Conservation (phyloP, 2,888 invertebrate species). For the Andrena bicolor region DNA sequence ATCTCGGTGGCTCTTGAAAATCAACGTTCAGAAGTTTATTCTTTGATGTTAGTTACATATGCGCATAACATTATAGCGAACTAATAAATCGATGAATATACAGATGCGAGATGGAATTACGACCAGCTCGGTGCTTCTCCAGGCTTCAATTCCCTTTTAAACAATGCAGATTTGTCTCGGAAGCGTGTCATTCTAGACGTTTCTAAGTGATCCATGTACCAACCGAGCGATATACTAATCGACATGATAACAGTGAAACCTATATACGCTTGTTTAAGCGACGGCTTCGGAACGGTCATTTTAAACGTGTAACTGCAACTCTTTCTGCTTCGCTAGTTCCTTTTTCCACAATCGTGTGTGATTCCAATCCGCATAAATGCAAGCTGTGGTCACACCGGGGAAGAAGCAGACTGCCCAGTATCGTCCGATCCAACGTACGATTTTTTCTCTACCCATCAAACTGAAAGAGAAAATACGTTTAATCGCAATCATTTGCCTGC, state of each 20-base stretch:
- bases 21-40: conserved; percentile 22
- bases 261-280: conserved; percentile 84
- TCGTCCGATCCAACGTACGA: conserved; percentile 86
- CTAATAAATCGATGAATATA: conserved; percentile 4
- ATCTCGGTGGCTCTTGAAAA: not conserved
- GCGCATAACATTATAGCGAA: conserved; percentile 11
- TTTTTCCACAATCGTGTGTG: conserved; percentile 91
- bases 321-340: conserved; percentile 72
- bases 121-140: conserved; percentile 92
- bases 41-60: conserved; percentile 19
- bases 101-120: conserved; percentile 74
- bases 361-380: conserved; percentile 91
- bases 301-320: conserved; percentile 56
- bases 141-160: conserved; percentile 88
- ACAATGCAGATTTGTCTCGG: conserved; percentile 93
- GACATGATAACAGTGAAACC: conserved; percentile 85
- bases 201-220: conserved; percentile 89
- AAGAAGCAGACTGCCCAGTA: conserved; percentile 90
- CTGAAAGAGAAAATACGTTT: conserved; percentile 45
- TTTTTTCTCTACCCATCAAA: conserved; percentile 74
- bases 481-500: not conserved
- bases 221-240: conserved; percentile 88
- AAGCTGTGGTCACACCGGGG: conserved; percentile 87
- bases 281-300: conserved; percentile 27
- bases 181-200: conserved; percentile 90